Evolutionary conservation across 1,140 invertebrate species (phyloP), one percentile per base, ranked within the genome.

Genomic region (Charaxes varanes): DNA sequence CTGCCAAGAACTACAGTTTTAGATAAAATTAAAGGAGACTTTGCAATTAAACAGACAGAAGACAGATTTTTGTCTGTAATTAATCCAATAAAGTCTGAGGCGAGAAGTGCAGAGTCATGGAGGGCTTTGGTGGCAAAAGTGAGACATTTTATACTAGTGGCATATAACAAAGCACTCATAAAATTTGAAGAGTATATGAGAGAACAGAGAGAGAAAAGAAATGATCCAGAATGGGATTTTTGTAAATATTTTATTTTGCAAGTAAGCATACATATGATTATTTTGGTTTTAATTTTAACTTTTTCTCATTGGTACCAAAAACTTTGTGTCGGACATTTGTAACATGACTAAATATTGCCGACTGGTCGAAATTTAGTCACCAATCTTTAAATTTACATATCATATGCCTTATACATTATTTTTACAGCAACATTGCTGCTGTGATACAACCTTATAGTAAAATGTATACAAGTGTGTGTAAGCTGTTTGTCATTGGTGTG

Each of bases 21-120:
- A 42, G 97, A 98, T 84, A 97, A 97, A 88, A 94, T 98, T 33
- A 92, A 94, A 44, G 92, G 89, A 69, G 96, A 98, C 81, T 97
- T 98, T 89, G 94, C 93, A 33, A 88, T 91, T 8, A 97, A 97
- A 85, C 92, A 95, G 88, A 79, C 68, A 19, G 95, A 89, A 53
- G 88, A 88, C 73, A 93, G 95, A 63, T 97, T 96, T 85, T 88
- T 97, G 50, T 94, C 94, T 33, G 89, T 98, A 11, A 90, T 94
- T 57, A 97, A 97, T 85, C 95, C 95, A 16, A 89, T 93, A 6
- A 95, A 94, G 76, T 90, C 91, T 21, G 96, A 98, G 82, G 91
- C 92, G 27, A 90, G 94, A 44, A 93, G 93, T 42, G 90, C 92
- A 6, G 96, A 97, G 66, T 96, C 95, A 28, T 97, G 96, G 92